Base-by-base conservation (phyloP, 2,113 vertebrate species). In the Melanostigma gelatinosum region DNA sequence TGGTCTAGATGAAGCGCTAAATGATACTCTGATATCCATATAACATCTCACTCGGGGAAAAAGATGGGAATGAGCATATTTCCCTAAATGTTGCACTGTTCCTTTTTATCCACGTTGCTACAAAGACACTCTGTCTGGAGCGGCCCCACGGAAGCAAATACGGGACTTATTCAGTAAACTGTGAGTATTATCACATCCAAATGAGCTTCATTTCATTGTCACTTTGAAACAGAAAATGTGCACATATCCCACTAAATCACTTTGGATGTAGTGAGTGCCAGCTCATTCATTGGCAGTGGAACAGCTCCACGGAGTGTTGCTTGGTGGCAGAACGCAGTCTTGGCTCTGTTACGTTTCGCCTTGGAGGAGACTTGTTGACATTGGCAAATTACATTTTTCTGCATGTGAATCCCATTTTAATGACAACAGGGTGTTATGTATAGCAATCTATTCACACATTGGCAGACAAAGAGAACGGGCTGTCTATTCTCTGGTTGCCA, bases 301-400 rank as follows among this genome's bases (percentile, higher is more conserved):
- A 38, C 72, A 42, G 66, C 74, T 74, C 74, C 79, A 85, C 73
- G 58, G 64, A 68, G 66, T 79, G 72, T 50, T 83, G 85, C 72
- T 74, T 78, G 69, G 60, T 64, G 73, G 73, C 78, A 69, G 46
- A 29, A 58, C 57, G 66, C 42, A 52, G 52, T 71, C 75, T 79
- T 79, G 75, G 70, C 84, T 71, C 55, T 24, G 13, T 32, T 24
- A 4, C 18, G 38, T 70, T 46, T 62, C 46, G 66, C 78, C 78
- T 75, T 13, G 10, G 74, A 82, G 81, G 44, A 78, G 71, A 86
- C 84, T 86, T 84, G 78, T 84, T 86, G 84, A 76, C 84, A 72
- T 78, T 65, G 6, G 4, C 58, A 79, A 84, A 87, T 85, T 44
- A 75, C 62, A 82, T 77, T 67, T 60, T 8, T 36, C 22, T 79